Evolutionary conservation across 2,888 invertebrate species (phyloP), one percentile per base, ranked within the genome.

Genomic region (Eristalis tenax): DNA sequence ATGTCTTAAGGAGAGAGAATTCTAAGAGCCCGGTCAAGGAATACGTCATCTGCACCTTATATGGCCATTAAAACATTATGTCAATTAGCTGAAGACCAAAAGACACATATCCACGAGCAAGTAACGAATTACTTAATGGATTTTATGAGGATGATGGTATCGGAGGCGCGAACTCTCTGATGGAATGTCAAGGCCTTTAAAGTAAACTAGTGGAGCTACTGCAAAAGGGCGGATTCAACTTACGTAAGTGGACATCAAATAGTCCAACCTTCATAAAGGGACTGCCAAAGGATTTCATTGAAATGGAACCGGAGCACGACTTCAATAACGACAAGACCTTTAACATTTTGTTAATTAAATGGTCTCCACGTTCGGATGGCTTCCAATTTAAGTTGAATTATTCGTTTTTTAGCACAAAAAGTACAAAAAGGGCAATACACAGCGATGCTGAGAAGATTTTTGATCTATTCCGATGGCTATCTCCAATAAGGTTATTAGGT

Each of bases 241-340:
- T 26, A 61, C 61, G 23, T 1, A 61, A 61, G 18, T n/a, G n/a
- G n/a, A n/a, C n/a, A n/a, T n/a, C n/a, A n/a, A n/a, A n/a, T n/a
- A n/a, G n/a, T n/a, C n/a, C n/a, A n/a, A n/a, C n/a, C n/a, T n/a
- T n/a, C n/a, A n/a, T n/a, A n/a, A n/a, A n/a, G n/a, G n/a, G n/a
- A n/a, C n/a, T n/a, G n/a, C n/a, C n/a, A n/a, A n/a, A n/a, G n/a
- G n/a, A n/a, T n/a, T n/a, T n/a, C n/a, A 32, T 32, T 32, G 32
- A 63, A 63, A 63, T 63, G 28, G 63, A 63, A 32, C 63, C 63
- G 10, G 63, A 32, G 10, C 28, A 63, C 15, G 63, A 63, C 6
- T 18, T 57, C n/a, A 57, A 18, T 23, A 57, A n/a, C 4, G 57
- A 57, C 57, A 57, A 13, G 5, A 57, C 57, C 2, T 57, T 57